Conservation (phyloP, 2,797 vertebrate species). For the Petrocephalus schoutedeni region DNA sequence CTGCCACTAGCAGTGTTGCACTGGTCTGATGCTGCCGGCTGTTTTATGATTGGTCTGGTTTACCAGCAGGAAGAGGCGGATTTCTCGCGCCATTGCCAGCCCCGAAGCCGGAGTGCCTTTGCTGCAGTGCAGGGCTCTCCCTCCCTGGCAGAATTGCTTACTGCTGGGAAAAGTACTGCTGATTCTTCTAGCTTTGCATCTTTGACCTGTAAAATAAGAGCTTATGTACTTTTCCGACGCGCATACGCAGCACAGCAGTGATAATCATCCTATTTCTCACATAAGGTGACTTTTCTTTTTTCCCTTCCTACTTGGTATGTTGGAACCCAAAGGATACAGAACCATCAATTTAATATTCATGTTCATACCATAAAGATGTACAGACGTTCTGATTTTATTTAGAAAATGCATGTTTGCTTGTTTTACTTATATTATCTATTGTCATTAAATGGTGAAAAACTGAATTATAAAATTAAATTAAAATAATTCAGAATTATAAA, state of each 20-base stretch:
- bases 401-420: neutral
- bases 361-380: neutral
- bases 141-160: slow-evolving; percentile 68
- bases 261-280: slow-evolving; percentile 55
- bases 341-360: neutral
- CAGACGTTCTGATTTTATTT: neutral
- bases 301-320: slow-evolving; percentile 20
- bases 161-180: slow-evolving; percentile 66
- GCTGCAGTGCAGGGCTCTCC: slow-evolving; percentile 57
- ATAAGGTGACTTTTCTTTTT: slow-evolving; percentile 41
- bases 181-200: slow-evolving; percentile 67
- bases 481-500: neutral
- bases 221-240: slow-evolving; percentile 60
- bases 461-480: neutral
- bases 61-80: slow-evolving; percentile 63
- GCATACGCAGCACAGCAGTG: slow-evolving; percentile 56
- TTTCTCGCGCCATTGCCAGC: slow-evolving; percentile 25
- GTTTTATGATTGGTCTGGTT: slow-evolving; percentile 53
- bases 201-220: slow-evolving; percentile 68
- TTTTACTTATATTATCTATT: neutral
- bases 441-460: neutral
- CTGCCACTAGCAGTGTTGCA: neutral
- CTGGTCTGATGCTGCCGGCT: slow-evolving; percentile 11
- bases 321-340: too few relatives aligned
- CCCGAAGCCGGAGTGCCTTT: slow-evolving; percentile 45